Conservation (phyloP, 2,888 invertebrate species). For the Netelia fuscicornis region DNA sequence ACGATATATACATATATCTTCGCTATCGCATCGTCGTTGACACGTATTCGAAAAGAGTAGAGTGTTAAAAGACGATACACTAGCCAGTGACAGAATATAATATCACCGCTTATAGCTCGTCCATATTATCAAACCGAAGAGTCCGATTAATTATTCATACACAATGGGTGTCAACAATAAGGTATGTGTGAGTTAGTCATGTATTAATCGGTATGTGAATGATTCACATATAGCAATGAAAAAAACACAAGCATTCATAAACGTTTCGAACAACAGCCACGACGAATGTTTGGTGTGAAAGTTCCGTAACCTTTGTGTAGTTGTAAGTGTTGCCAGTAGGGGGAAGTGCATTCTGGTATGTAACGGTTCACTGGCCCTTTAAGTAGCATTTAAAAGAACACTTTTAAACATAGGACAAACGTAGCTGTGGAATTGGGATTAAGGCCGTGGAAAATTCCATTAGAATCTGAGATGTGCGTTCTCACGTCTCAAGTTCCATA, state of each 20-base stretch:
- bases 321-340: background rate
- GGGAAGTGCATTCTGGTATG: slow-evolving; percentile 41
- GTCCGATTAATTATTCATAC: slow-evolving; percentile 19
- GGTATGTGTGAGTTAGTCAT: slow-evolving; percentile 71
- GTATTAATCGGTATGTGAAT: background rate
- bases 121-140: slow-evolving; percentile 44
- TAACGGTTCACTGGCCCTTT: background rate
- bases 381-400: background rate
- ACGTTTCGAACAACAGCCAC: background rate
- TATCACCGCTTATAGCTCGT: slow-evolving; percentile 32
- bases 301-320: background rate
- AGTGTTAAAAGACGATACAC: slow-evolving; percentile 7
- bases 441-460: slow-evolving; percentile 48
- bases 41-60: slow-evolving; percentile 4
- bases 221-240: background rate
- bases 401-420: background rate
- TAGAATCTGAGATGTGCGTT: slow-evolving; percentile 27
- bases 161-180: slow-evolving; percentile 76
- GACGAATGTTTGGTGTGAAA: background rate
- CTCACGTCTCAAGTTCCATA: background rate
- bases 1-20: background rate
- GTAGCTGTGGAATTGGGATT: slow-evolving; percentile 37
- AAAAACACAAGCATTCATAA: background rate
- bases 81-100: slow-evolving; percentile 47
- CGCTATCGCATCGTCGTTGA: background rate